Conservation (phyloP, 2,888 invertebrate genomes). For the Lamellibrachia satsuma region DNA sequence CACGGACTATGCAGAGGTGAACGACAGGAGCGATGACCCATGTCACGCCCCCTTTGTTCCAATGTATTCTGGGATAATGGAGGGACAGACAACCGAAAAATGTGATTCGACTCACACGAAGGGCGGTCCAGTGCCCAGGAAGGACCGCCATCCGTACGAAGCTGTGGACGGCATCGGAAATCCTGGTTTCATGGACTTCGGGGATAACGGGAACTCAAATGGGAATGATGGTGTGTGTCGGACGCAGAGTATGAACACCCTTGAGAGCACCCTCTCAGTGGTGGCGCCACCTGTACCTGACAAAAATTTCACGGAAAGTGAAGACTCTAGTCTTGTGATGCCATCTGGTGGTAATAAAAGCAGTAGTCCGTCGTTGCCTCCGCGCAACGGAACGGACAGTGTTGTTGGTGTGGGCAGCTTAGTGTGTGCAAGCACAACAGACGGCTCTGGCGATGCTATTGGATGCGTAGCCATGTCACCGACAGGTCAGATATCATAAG, state of each 20-base stretch:
- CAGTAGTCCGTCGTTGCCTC: slow-evolving; percentile 1
- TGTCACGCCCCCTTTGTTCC: not conserved
- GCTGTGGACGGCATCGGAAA: not conserved
- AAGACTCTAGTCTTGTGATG: not conserved
- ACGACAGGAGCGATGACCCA: not conserved
- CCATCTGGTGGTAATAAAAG: not conserved
- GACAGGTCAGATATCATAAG: not conserved
- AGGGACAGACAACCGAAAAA: not conserved
- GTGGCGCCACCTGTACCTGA: not conserved
- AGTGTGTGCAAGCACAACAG: not conserved
- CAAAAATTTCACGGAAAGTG: not conserved
- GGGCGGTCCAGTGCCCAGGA: not conserved
- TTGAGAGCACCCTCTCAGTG: not conserved
- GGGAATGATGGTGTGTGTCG: not conserved
- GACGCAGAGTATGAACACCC: not conserved
- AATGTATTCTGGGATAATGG: slow-evolving; percentile 5
- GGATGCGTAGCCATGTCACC: not conserved
- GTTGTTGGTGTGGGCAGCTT: not conserved
- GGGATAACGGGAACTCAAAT: not conserved
- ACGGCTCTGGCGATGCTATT: not conserved
- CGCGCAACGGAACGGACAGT: not conserved
- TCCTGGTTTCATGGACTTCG: not conserved
- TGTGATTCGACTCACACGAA: not conserved
- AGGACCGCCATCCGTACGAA: not conserved
- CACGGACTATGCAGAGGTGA: not conserved